Conservation (phyloP, 2,113 vertebrate genomes). For the Dicaeum eximium region DNA sequence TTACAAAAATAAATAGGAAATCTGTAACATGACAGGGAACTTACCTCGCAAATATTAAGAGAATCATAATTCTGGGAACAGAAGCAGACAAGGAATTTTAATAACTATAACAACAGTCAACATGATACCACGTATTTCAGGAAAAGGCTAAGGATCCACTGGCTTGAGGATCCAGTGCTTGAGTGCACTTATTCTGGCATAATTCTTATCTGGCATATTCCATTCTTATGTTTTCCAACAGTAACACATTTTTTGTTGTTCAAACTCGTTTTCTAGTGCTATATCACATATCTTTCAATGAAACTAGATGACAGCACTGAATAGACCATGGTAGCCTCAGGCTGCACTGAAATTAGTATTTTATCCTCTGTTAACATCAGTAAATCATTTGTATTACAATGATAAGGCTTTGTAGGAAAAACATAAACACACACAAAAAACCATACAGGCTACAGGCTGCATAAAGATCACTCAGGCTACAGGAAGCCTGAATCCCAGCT, state of each 20-base stretch:
- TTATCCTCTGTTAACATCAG: not conserved
- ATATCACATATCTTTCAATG: not conserved
- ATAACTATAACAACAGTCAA: not conserved
- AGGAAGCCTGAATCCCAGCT: not conserved
- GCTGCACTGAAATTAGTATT: constrained; percentile 2
- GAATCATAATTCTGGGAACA: not conserved
- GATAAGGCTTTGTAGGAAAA: not conserved
- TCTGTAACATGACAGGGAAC: not conserved
- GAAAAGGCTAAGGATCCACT: not conserved
- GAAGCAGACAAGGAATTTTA: not conserved
- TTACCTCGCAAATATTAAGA: not conserved
- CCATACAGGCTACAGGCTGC: too few species aligned
- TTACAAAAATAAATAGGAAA: not conserved
- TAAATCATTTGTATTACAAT: not conserved
- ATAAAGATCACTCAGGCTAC: too few species aligned
- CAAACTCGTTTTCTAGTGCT: not conserved
- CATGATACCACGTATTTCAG: not conserved
- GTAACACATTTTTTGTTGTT: not conserved
- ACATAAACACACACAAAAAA: not conserved
- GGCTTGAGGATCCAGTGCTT: not conserved
- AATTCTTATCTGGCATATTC: not conserved
- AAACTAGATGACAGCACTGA: not conserved
- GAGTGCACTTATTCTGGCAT: not conserved
- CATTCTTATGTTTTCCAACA: not conserved
- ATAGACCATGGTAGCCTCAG: not conserved